Conservation (phyloP, 2,888 invertebrate species). For the Anaspis maculata region DNA sequence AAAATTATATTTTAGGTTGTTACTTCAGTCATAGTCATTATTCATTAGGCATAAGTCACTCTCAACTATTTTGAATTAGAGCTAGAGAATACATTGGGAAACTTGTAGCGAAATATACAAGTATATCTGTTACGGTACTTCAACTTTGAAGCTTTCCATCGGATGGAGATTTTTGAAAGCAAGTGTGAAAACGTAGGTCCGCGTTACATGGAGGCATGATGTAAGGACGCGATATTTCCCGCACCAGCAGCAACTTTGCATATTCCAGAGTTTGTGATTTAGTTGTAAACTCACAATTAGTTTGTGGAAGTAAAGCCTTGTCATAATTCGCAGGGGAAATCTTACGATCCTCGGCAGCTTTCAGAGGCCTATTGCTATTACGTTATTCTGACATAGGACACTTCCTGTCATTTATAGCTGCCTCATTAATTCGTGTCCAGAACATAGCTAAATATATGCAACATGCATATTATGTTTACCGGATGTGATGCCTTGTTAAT, state of each 20-base stretch:
- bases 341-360: slow-evolving; percentile 28
- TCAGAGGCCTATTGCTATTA: slow-evolving; percentile 25
- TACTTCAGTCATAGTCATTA: no score
- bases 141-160: no score
- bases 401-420: slow-evolving; percentile 21
- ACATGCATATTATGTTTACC: no score
- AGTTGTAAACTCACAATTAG: slow-evolving; percentile 34
- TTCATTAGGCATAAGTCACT: no score
- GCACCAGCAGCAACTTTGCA: slow-evolving; percentile 18
- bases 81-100: no score
- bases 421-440: slow-evolving; percentile 21
- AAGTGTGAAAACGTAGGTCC: slow-evolving; percentile 9
- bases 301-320: slow-evolving; percentile 30
- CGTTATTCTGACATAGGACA: slow-evolving; percentile 25
- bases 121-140: no score
- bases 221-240: slow-evolving; percentile 21
- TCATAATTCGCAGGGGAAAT: slow-evolving; percentile 34
- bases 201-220: slow-evolving; percentile 4
- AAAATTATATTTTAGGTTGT: no score
- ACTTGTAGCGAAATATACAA: no score
- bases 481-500: no score
- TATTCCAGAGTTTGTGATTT: slow-evolving; percentile 25
- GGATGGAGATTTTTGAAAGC: no score
- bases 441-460: slow-evolving; percentile 5
- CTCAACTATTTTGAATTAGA: no score